Evolutionary conservation across 2,888 invertebrate species (phyloP).

Genomic region (Zonitis immaculata): DNA sequence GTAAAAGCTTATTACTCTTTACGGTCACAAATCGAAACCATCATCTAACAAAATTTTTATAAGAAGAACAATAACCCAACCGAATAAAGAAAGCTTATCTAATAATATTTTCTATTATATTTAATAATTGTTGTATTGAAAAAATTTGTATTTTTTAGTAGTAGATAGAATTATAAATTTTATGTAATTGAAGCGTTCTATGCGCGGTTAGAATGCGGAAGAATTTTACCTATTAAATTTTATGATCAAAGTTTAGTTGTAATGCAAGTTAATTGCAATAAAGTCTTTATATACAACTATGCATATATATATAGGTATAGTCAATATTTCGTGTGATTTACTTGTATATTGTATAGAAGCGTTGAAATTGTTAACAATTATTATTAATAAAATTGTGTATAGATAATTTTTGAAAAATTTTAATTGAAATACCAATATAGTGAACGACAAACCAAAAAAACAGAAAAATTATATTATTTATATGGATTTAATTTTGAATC

Average conservation of each 20-base stretch:
- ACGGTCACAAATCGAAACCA: slow-evolving; percentile 4
- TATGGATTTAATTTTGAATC: slow-evolving; percentile 14
- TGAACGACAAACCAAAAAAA: slow-evolving; percentile 10
- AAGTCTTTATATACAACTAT: too few relatives aligned
- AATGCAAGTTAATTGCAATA: neutral
- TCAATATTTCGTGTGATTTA: neutral
- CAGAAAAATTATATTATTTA: neutral
- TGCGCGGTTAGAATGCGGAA: neutral
- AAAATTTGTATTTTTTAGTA: too few relatives aligned
- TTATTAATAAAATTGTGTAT: too few relatives aligned
- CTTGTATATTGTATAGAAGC: too few relatives aligned
- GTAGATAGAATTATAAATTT: too few relatives aligned
- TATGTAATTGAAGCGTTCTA: neutral
- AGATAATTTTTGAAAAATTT: slow-evolving; percentile 9
- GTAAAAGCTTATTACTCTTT: slow-evolving; percentile 10
- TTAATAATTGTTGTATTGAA: too few relatives aligned
- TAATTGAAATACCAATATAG: slow-evolving; percentile 18
- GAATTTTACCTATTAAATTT: slow-evolving; percentile 1
- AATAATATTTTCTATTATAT: too few relatives aligned
- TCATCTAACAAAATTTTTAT: neutral
- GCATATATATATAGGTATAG: too few relatives aligned
- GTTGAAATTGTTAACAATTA: neutral
- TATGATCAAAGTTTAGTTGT: neutral
- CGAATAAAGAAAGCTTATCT: too few relatives aligned
- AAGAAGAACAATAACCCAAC: neutral